A percentile compares a stretch with the other conserved stretches of the same genome.
These are phyloP conservation scores for Hydrolagus colliei DNA, from an alignment of 2,797 vertebrate genomes.

Conservation along the genomic window DNA sequence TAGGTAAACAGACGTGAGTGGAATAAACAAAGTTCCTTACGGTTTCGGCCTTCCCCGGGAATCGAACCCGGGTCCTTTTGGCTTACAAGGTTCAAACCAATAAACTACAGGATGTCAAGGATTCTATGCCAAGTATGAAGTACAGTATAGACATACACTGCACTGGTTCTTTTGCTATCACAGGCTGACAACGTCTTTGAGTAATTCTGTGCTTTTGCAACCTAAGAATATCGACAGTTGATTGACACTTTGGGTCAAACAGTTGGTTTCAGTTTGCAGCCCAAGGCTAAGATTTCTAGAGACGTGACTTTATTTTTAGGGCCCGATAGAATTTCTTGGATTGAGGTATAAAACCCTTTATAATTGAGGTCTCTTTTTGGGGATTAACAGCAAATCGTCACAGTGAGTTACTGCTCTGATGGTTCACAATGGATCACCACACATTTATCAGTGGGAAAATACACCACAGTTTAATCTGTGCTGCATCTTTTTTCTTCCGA, in stretches of 20 bases:
- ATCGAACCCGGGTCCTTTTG: no score
- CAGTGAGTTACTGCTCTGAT: background rate
- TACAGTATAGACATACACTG: no score
- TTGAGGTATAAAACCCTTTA: background rate
- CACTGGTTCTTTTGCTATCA: background rate
- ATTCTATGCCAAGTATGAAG: no score
- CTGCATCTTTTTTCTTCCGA: background rate
- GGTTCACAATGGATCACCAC: background rate
- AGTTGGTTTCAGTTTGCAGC: background rate
- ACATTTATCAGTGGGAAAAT: background rate
- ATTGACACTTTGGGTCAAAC: background rate
- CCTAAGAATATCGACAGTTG: background rate
- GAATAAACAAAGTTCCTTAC: no score
- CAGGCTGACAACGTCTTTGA: background rate
- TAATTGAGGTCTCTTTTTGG: background rate
- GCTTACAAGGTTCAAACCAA: no score
- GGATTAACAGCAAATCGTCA: background rate
- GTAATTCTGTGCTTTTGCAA: background rate
- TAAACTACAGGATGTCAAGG: no score
- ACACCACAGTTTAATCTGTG: background rate
- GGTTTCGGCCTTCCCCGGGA: no score
- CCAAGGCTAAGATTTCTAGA: background rate
- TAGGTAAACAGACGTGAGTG: no score
- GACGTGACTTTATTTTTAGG: slow-evolving; percentile 9
- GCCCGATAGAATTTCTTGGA: slow-evolving; percentile 12